These are phyloP conservation scores for Apocrypta bakeri DNA, from an alignment of 1,140 invertebrate species.

Conservation along the genomic window DNA sequence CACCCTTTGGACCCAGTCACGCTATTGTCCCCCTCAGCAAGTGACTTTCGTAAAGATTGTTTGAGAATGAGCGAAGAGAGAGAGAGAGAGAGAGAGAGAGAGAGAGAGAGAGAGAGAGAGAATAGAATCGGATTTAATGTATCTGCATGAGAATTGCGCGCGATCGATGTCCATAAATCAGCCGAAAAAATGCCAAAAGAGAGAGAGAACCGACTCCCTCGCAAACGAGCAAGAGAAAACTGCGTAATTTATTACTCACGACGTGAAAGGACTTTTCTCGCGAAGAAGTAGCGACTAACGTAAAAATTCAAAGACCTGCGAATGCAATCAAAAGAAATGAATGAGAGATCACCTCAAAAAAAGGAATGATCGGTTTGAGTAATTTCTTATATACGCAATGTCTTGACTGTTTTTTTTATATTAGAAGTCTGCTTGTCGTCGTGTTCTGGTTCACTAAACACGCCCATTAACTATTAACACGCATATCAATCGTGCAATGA, in stretches of 20 bases:
- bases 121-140: neutral
- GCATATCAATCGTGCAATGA: neutral
- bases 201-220: neutral
- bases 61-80: too few relatives aligned
- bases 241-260: slow-evolving; percentile 30
- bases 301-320: slow-evolving; percentile 17
- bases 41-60: too few relatives aligned
- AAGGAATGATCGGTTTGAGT: neutral
- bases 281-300: neutral
- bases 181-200: neutral
- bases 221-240: neutral
- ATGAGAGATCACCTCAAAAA: too few relatives aligned
- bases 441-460: neutral
- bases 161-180: neutral
- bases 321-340: slow-evolving; percentile 13
- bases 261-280: neutral
- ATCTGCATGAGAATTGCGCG: neutral
- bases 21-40: too few relatives aligned
- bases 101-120: too few relatives aligned
- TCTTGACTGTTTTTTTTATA: too few relatives aligned
- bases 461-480: neutral
- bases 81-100: too few relatives aligned
- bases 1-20: too few relatives aligned
- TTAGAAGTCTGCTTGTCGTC: neutral
- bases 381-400: neutral